A percentile compares a stretch with the other conserved stretches of the same genome.
Conservation (phyloP, 2,888 invertebrate species). For the Halocaridina rubra region DNA sequence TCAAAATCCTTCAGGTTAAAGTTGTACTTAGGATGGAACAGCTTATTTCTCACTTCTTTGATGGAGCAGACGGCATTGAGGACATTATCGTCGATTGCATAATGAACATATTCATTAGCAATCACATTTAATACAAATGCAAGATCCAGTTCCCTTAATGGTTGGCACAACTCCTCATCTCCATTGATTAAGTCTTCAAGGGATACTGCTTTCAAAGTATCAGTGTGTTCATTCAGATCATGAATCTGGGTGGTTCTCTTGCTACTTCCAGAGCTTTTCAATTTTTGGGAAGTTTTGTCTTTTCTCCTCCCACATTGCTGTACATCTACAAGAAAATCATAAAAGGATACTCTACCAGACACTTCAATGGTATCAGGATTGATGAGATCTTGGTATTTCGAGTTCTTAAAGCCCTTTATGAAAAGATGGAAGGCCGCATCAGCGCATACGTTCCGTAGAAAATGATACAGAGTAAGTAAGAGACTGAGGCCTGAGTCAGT, state of each 20-base stretch:
- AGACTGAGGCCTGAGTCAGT: background rate
- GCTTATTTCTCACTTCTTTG: background rate
- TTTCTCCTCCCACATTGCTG: background rate
- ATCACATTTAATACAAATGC: slow-evolving; percentile 22
- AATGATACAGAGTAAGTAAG: background rate
- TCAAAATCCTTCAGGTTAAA: background rate
- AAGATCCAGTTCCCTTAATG: background rate
- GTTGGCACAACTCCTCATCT: background rate
- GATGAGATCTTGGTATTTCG: background rate
- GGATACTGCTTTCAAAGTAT: background rate
- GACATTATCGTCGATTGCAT: background rate
- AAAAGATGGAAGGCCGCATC: background rate
- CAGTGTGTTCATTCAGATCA: background rate
- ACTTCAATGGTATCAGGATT: background rate
- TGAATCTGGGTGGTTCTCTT: background rate
- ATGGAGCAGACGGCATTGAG: background rate
- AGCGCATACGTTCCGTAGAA: background rate
- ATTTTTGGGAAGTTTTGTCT: background rate
- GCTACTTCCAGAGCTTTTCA: background rate
- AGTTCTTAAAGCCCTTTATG: background rate
- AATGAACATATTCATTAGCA: background rate
- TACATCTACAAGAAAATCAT: background rate
- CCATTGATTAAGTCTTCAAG: background rate
- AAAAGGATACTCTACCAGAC: background rate
- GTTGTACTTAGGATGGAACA: background rate